Evolutionary conservation across 2,888 invertebrate genomes (phyloP), one percentile per base, ranked within the genome.

Genomic region (Ophonus ardosiacus): DNA sequence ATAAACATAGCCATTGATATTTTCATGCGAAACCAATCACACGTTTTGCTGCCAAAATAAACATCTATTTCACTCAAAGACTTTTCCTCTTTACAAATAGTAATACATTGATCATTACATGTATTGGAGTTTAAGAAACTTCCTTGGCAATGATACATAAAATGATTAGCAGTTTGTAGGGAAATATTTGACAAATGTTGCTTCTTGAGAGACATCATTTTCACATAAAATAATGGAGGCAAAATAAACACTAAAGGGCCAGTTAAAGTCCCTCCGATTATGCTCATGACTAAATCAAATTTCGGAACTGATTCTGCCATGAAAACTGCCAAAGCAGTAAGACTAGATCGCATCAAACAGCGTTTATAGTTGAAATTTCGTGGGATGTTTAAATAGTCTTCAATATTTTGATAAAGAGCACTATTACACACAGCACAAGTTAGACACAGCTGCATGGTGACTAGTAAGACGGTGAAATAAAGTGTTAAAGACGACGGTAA

Each of bases 181-280:
- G 85, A 80, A 61, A 85, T 40, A 57, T 68, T 80, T 13, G 65
- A 71, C n/a, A 51, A 18, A 86, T 91, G 90, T 18, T 88, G 88
- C 7, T 89, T 88, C 87, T 92, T 90, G 87, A 95, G 92, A 78
- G 92, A 92, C 80, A 93, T 91, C 8, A 96, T 94, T 89, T 94
- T 95, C 0, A 95, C 92, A 90, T 97, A 97, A 88, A 98, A 94
- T 61, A 97, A 88, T 0, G 97, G 96, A 0, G 98, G 98, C 85
- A 97, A 93, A 85, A 98, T 93, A 87, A 97, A 98, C 88, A 97
- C 95, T 10, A 97, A 91, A 0, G 97, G 96, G 0, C 97, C 96
- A 0, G 96, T 96, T 4, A 98, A 92, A 0, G 96, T 95, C 4
- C 97, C 97, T 0, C 98, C 98, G 8, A 98, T 94, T 0, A 98